Evolutionary conservation across 1,140 invertebrate genomes (phyloP).

Genomic region (Tetramorium simillimum): DNA sequence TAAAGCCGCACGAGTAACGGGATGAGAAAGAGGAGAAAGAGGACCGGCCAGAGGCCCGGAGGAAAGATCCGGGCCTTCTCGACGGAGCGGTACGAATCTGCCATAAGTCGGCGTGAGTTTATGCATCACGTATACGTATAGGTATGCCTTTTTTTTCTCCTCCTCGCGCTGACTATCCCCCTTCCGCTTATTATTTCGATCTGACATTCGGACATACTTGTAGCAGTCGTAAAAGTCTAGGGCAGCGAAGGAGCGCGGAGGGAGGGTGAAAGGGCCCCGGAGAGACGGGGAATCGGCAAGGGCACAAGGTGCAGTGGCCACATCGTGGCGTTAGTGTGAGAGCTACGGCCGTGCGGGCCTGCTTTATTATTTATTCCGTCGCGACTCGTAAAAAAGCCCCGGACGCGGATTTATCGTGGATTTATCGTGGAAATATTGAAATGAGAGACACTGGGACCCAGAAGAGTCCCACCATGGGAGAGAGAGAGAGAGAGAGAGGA

Average conservation of each 20-base stretch:
- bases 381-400: slow-evolving; percentile 75
- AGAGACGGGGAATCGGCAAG: slow-evolving; percentile 4
- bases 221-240: slow-evolving; percentile 73
- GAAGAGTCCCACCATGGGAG: background rate
- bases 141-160: background rate
- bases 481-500: background rate
- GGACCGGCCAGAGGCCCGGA: background rate
- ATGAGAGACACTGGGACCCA: slow-evolving; percentile 68
- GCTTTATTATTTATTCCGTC: slow-evolving; percentile 79
- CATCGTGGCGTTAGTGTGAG: slow-evolving; percentile 32
- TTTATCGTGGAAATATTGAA: slow-evolving; percentile 81
- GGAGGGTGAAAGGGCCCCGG: background rate
- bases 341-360: slow-evolving; percentile 18
- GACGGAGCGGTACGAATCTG: slow-evolving; percentile 31
- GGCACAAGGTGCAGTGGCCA: slow-evolving; percentile 10
- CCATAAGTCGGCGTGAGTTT: slow-evolving; percentile 77
- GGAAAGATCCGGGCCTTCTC: background rate
- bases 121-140: slow-evolving; percentile 57
- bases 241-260: background rate
- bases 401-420: slow-evolving; percentile 78
- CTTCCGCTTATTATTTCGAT: slow-evolving; percentile 76
- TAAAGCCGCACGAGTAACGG: slow-evolving; percentile 68
- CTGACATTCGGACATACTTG: slow-evolving; percentile 67
- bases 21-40: slow-evolving; percentile 13
- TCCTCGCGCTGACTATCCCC: background rate